Evolutionary conservation across 2,888 invertebrate genomes (phyloP).

Genomic region (Melanotus villosus): DNA sequence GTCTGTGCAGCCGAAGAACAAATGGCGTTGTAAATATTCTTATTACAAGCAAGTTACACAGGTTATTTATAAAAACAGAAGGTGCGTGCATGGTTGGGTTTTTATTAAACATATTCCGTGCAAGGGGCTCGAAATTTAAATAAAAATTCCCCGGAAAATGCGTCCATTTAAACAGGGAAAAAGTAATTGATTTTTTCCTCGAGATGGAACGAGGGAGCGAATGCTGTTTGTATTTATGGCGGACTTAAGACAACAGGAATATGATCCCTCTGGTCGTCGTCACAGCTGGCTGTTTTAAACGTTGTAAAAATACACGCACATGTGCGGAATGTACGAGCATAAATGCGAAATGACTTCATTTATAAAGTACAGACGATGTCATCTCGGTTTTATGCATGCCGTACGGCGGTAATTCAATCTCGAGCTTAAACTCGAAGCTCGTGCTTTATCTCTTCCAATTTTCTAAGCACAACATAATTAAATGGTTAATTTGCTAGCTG

Average conservation of each 20-base stretch:
- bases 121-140: slow-evolving; percentile 49
- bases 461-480: slow-evolving; percentile 49
- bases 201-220: slow-evolving; percentile 40
- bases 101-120: slow-evolving; percentile 60
- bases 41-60: slow-evolving; percentile 63
- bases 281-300: slow-evolving; percentile 60
- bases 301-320: slow-evolving; percentile 60
- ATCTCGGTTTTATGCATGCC: slow-evolving; percentile 41
- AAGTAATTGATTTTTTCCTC: slow-evolving; percentile 53
- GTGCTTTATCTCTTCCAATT: slow-evolving; percentile 49
- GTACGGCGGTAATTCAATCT: slow-evolving; percentile 43
- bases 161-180: slow-evolving; percentile 38
- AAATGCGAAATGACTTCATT: slow-evolving; percentile 47
- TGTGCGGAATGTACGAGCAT: slow-evolving; percentile 47
- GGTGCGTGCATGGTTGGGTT: slow-evolving; percentile 56
- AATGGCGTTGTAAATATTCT: slow-evolving; percentile 60
- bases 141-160: slow-evolving; percentile 35
- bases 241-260: slow-evolving; percentile 60
- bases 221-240: slow-evolving; percentile 59
- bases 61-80: slow-evolving; percentile 60
- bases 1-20: slow-evolving; percentile 51
- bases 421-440: slow-evolving; percentile 41
- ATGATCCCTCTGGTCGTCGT: slow-evolving; percentile 53
- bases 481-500: slow-evolving; percentile 48
- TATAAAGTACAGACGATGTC: slow-evolving; percentile 39